phyloP scores from a whole-genome alignment of 2,797 vertebrate genomes.

The Sebastes vulpes region DNA sequence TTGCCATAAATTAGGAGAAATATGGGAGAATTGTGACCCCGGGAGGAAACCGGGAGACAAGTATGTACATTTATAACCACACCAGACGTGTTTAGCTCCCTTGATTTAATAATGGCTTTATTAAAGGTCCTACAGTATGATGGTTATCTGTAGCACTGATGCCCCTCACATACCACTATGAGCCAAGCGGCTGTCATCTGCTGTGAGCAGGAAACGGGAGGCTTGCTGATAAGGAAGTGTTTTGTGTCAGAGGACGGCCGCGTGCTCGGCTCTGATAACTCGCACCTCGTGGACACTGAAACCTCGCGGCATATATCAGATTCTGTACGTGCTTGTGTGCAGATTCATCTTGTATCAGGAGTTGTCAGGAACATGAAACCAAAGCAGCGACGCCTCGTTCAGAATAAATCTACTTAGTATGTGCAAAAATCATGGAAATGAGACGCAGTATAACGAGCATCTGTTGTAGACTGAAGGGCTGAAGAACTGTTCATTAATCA shows the following conservation, averaged over 20 bases:
- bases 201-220: slow-evolving; percentile 65
- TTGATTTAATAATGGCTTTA: slow-evolving; percentile 2
- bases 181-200: slow-evolving; percentile 51
- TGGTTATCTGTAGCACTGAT: slow-evolving; percentile 1
- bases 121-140: neutral
- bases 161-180: neutral
- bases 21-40: too few relatives aligned
- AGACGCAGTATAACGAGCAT: neutral
- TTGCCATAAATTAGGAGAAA: too few relatives aligned
- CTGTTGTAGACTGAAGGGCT: neutral
- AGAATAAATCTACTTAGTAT: neutral
- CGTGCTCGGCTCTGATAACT: slow-evolving; percentile 49
- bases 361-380: neutral
- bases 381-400: neutral
- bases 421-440: slow-evolving; percentile 12
- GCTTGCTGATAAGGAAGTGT: slow-evolving; percentile 70
- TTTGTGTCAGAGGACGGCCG: slow-evolving; percentile 56
- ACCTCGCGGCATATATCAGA: neutral
- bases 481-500: neutral
- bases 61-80: rapidly evolving
- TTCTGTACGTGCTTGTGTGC: neutral
- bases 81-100: neutral
- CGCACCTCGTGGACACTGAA: slow-evolving; percentile 17
- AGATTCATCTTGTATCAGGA: neutral
- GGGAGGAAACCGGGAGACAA: too few relatives aligned